phyloP scores from a whole-genome alignment of 2,797 vertebrate species.

The Paguma larvata region DNA sequence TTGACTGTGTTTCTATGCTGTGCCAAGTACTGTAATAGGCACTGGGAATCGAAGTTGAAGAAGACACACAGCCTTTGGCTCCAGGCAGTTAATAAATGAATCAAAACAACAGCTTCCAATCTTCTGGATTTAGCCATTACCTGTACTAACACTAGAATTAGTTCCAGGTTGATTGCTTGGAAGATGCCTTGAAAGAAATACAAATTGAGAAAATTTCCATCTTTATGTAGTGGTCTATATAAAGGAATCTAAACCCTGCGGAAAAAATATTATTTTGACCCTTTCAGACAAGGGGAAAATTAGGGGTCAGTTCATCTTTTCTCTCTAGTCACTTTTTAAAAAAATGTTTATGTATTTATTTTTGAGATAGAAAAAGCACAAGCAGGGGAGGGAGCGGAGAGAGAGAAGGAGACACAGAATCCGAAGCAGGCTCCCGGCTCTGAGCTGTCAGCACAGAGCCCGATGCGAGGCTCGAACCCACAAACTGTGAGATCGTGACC shows the following conservation, averaged over 20 bases:
- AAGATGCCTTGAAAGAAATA: constrained; percentile 61
- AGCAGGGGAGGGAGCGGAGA: too few species aligned
- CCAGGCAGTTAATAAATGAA: not conserved
- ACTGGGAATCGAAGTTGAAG: not conserved
- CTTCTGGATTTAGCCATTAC: not conserved
- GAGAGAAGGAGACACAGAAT: too few species aligned
- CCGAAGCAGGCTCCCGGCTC: too few species aligned
- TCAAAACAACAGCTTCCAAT: not conserved
- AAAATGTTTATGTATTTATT: not conserved
- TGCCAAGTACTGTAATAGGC: not conserved
- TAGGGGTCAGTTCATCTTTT: not conserved
- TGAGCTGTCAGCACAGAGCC: too few species aligned
- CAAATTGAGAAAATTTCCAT: not conserved
- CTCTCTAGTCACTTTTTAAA: not conserved
- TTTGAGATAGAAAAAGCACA: too few species aligned
- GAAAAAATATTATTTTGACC: constrained; percentile 19
- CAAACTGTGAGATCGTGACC: too few species aligned
- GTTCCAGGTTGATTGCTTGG: not conserved
- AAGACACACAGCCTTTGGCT: not conserved
- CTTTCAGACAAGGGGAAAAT: constrained; percentile 58
- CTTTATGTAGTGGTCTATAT: not conserved
- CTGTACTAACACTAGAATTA: not conserved
- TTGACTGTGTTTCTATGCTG: not conserved
- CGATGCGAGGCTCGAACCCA: too few species aligned
- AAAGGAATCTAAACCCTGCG: constrained; percentile 8